A percentile compares a stretch with the other conserved stretches of the same genome.
phyloP scores from a whole-genome alignment of 1,140 invertebrate species.

The Notospermus geniculatus region DNA sequence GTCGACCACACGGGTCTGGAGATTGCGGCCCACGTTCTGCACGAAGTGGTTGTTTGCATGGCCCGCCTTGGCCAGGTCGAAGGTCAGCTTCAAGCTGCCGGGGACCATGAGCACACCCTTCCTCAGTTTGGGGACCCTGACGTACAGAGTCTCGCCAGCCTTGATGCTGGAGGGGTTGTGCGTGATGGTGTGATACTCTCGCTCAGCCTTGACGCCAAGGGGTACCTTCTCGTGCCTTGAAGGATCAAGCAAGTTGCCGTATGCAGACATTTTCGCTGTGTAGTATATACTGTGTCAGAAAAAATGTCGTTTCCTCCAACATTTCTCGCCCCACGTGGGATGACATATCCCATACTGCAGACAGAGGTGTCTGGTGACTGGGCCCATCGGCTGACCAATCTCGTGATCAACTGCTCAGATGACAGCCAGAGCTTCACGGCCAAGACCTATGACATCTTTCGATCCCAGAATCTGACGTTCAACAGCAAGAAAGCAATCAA shows the following conservation, averaged over 20 bases:
- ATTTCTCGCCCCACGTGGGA: too few species aligned
- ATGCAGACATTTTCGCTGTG: conserved; percentile 6
- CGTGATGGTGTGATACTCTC: conserved; percentile 13
- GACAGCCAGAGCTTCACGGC: too few species aligned
- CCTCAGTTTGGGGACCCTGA: conserved; percentile 23
- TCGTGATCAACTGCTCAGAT: too few species aligned
- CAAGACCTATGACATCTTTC: too few species aligned
- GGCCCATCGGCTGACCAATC: too few species aligned
- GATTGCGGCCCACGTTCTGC: conserved; percentile 15
- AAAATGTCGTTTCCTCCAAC: not conserved
- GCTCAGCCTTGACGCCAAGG: conserved; percentile 5
- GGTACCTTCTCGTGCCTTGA: conserved; percentile 10
- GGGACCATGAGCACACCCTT: conserved; percentile 20
- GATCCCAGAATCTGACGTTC: too few species aligned
- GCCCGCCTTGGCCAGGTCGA: conserved; percentile 11
- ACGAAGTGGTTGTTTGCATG: conserved; percentile 14
- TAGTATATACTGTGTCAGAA: conserved; percentile 1
- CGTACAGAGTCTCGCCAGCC: conserved; percentile 16
- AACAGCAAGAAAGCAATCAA: too few species aligned
- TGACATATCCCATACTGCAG: too few species aligned
- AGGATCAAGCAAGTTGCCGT: conserved; percentile 7
- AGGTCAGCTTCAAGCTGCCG: conserved; percentile 13
- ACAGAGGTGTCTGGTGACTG: too few species aligned
- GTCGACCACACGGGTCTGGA: conserved; percentile 19
- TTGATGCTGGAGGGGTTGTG: conserved; percentile 19